Percentiles rank a stretch among this genome's conserved stretches.
phyloP scores from a whole-genome alignment of 1,140 invertebrate genomes.

The Sycophaga agraensis region DNA sequence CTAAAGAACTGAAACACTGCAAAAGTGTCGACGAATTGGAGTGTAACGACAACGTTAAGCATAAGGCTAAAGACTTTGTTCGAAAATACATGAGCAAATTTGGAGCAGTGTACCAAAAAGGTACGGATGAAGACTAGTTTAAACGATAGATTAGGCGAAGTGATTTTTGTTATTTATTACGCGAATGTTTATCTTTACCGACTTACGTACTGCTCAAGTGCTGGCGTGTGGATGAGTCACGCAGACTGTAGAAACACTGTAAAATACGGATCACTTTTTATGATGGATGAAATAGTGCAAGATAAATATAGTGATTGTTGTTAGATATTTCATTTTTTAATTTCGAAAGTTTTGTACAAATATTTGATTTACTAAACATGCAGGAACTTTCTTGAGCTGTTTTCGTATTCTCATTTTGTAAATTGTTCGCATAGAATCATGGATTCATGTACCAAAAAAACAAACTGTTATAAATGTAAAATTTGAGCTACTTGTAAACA shows the following conservation, averaged over 20 bases:
- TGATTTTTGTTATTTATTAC: slow-evolving; percentile 49
- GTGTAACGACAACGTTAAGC: slow-evolving; percentile 89
- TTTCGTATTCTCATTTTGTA: slow-evolving; percentile 30
- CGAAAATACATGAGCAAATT: slow-evolving; percentile 96
- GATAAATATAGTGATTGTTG: slow-evolving; percentile 25
- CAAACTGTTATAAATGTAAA: slow-evolving; percentile 30
- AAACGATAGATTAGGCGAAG: slow-evolving; percentile 35
- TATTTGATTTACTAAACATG: slow-evolving; percentile 27
- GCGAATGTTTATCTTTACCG: slow-evolving; percentile 33
- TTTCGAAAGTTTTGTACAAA: slow-evolving; percentile 33
- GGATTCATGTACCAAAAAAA: slow-evolving; percentile 24
- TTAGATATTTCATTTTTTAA: slow-evolving; percentile 29
- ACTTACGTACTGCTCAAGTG: slow-evolving; percentile 19
- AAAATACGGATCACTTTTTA: slow-evolving; percentile 42
- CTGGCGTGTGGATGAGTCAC: slow-evolving; percentile 21
- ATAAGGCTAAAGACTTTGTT: slow-evolving; percentile 93
- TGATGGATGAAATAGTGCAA: slow-evolving; percentile 30
- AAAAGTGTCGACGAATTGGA: slow-evolving; percentile 82
- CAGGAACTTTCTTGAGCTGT: slow-evolving; percentile 27
- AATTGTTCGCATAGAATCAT: slow-evolving; percentile 24
- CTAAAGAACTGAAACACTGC: slow-evolving; percentile 93
- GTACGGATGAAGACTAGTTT: slow-evolving; percentile 61
- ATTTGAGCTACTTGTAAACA: slow-evolving; percentile 31
- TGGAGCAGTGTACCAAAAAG: slow-evolving; percentile 69
- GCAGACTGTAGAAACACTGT: slow-evolving; percentile 37